Conservation (phyloP, 2,888 invertebrate genomes). For the Zaprionus bogoriensis region DNA sequence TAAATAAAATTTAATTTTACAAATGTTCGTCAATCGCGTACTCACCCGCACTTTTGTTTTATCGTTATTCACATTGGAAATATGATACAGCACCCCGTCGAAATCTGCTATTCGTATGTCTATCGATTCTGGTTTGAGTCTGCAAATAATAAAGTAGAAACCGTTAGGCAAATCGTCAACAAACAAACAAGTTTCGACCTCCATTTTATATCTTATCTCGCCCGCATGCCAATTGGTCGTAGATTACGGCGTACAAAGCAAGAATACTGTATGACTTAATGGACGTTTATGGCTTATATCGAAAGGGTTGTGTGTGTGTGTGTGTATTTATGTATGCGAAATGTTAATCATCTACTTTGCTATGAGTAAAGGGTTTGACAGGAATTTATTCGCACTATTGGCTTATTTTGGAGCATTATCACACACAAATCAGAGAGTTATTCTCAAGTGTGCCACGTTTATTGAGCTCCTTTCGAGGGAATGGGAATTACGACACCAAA, state of each 20-base stretch:
- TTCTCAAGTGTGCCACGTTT: slow-evolving; percentile 6
- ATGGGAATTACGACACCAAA: too few relatives aligned
- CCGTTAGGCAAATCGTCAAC: slow-evolving; percentile 7
- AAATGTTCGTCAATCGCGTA: slow-evolving; percentile 7
- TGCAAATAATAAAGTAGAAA: too few relatives aligned
- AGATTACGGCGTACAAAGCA: slow-evolving; percentile 24
- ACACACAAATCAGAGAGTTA: slow-evolving; percentile 8
- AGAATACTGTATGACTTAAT: slow-evolving; percentile 7
- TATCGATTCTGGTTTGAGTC: slow-evolving; percentile 95
- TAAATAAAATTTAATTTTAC: background rate
- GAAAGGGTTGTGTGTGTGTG: background rate
- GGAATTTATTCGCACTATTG: background rate
- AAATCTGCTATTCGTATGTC: slow-evolving; percentile 98
- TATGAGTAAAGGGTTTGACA: slow-evolving; percentile 3
- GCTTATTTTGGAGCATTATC: slow-evolving; percentile 9
- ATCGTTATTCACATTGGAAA: slow-evolving; percentile 98
- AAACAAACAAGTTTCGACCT: background rate
- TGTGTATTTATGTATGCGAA: slow-evolving; percentile 4
- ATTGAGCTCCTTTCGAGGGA: background rate
- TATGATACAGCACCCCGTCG: slow-evolving; percentile 99
- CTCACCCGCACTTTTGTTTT: slow-evolving; percentile 98
- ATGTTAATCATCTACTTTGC: background rate
- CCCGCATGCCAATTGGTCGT: background rate
- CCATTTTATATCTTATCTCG: slow-evolving; percentile 46
- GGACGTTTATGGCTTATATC: background rate